Evolutionary conservation across 53 echinoderm and acorn worm genomes (phyloP), one percentile per base, ranked within the genome.

Genomic region (Paelopatides confundens): DNA sequence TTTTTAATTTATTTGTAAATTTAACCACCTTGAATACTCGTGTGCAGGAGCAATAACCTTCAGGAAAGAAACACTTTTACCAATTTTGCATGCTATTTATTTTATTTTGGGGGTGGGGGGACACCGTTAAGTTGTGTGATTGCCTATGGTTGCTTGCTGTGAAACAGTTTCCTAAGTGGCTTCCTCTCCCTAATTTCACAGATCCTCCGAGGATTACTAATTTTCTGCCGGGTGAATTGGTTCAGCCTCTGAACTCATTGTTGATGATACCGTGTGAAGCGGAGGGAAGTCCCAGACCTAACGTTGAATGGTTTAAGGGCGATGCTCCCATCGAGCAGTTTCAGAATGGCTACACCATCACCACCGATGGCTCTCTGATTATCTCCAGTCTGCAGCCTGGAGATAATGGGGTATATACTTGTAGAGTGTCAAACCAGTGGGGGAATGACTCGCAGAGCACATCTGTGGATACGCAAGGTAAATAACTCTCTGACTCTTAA

Each of bases 261-360:
- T 77, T 95, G 58, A 85, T 83, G 67, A 71, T 99, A 2, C 91
- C 94, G 27, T 95, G 99, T 62, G 85, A 89, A 35, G 93, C 93
- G 0, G 87, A 84, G 28, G 99, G 98, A 27, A 87, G 63, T 31
- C 95, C 99, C 2, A 64, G 89, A 36, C 99, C 99, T 4, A 71
- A 87, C 49, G 79, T 99, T 70, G 34, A 29, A 66, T 99, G 99
- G 99, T 99, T 87, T 62, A 95, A 99, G 76, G 94, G 92, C 40
- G 93, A 86, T 18, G n/a, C 40, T 1, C 81, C 84, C 0, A 89
- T 95, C 64, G 87, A 87, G 35, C 89, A 92, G 24, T 89, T 90
- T 28, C 85, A 93, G 54, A 85, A 86, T 62, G 94, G 96, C 62
- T 97, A 95, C 90, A 97, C 90, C 24, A 92, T 97, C 28, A 87